These are phyloP conservation scores for Hirudinaria manillensis DNA, from an alignment of 2,888 invertebrate genomes.

Conservation along the genomic window DNA sequence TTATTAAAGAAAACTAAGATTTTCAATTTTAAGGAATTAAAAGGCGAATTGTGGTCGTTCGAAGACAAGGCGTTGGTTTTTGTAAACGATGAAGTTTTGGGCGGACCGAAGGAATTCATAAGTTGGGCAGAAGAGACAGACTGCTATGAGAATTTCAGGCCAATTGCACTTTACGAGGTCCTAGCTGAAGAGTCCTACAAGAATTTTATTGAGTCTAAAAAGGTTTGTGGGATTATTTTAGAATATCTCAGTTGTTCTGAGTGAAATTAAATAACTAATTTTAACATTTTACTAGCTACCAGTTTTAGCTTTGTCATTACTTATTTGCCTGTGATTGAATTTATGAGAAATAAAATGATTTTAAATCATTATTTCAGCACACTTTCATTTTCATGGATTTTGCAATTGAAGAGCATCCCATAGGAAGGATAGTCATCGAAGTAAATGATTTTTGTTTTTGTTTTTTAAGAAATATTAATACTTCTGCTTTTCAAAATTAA, in stretches of 20 bases:
- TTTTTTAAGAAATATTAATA: no score
- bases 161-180: conserved; percentile 47
- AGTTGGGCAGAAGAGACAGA: conserved; percentile 50
- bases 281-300: neutral
- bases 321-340: neutral
- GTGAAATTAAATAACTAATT: neutral
- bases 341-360: neutral
- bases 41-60: conserved; percentile 53
- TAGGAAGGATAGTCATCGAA: conserved; percentile 51
- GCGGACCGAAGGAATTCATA: conserved; percentile 50
- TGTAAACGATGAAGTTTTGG: conserved; percentile 47
- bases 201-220: conserved; percentile 46
- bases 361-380: conserved; percentile 34
- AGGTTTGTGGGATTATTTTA: conserved; percentile 41
- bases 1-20: neutral
- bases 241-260: neutral
- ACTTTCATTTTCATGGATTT: conserved; percentile 49
- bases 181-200: conserved; percentile 52
- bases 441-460: conserved; percentile 39
- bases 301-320: neutral
- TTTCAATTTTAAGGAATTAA: conserved; percentile 44
- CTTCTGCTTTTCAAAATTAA: no score
- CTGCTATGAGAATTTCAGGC: conserved; percentile 51
- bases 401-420: conserved; percentile 45
- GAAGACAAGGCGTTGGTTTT: conserved; percentile 49